phyloP scores from a whole-genome alignment of 2,113 vertebrate species.

The Lagopus leucura region DNA sequence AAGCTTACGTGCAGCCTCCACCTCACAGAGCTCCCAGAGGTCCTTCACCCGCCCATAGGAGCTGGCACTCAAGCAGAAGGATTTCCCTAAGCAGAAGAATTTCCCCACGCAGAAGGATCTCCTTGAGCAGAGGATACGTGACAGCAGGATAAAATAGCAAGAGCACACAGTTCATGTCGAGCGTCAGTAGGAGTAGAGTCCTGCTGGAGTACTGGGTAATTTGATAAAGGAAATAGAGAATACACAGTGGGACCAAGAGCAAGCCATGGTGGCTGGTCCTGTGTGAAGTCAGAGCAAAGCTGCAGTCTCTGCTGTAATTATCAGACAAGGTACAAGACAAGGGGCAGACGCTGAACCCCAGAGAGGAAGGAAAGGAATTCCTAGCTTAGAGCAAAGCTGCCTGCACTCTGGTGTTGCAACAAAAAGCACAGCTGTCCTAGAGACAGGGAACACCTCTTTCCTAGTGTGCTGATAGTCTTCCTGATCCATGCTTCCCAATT shows the following conservation, averaged over 20 bases:
- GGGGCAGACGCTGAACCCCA: neutral
- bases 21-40: neutral
- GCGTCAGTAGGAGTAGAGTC: rapidly evolving
- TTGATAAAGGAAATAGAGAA: neutral
- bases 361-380: neutral
- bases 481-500: neutral
- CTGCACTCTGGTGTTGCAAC: neutral
- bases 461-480: neutral
- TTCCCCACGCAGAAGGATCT: neutral
- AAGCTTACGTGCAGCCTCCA: neutral
- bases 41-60: neutral
- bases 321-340: neutral
- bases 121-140: neutral
- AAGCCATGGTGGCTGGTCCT: neutral
- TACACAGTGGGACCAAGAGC: neutral
- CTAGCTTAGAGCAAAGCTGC: neutral
- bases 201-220: neutral
- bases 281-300: neutral
- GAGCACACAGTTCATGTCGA: neutral
- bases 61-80: neutral
- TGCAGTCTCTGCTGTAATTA: neutral
- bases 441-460: neutral
- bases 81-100: neutral
- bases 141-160: rapidly evolving
- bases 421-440: neutral